phyloP scores from a whole-genome alignment of 1,140 invertebrate genomes.

The Arctopsyche grandis region DNA sequence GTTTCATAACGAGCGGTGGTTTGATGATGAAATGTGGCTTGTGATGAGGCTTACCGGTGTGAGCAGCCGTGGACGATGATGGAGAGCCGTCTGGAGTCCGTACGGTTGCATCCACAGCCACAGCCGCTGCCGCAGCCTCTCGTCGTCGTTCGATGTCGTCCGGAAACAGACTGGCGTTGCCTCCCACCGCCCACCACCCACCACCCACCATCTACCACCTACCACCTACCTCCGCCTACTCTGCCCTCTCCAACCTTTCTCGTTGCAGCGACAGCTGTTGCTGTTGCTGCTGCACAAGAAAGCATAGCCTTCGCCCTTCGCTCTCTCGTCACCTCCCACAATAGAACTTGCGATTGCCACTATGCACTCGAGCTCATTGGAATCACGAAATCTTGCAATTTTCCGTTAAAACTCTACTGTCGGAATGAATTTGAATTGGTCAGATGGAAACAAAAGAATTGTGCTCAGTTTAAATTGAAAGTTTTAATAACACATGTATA shows the following conservation, averaged over 20 bases:
- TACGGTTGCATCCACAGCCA: background rate
- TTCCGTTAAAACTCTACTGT: too few species aligned
- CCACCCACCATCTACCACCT: conserved; percentile 4
- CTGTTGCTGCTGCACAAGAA: background rate
- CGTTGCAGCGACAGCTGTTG: background rate
- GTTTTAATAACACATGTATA: too few species aligned
- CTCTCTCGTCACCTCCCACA: background rate
- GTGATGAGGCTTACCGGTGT: conserved; percentile 14
- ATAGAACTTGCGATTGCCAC: too few species aligned
- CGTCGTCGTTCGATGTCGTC: background rate
- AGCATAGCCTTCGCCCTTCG: background rate
- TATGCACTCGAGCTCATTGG: too few species aligned
- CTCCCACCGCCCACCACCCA: conserved; percentile 17
- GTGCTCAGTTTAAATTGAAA: too few species aligned
- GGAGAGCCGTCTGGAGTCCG: background rate
- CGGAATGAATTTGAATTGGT: too few species aligned
- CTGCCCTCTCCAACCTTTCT: background rate
- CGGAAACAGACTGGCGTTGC: conserved; percentile 10
- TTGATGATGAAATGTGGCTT: background rate
- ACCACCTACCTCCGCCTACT: background rate
- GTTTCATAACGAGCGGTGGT: background rate
- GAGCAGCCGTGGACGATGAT: conserved; percentile 4
- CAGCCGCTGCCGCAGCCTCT: background rate
- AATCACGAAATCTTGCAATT: too few species aligned
- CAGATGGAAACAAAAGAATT: too few species aligned